Evolutionary conservation across 2,797 vertebrate species (phyloP).

Genomic region (Hyperoplus immaculatus): DNA sequence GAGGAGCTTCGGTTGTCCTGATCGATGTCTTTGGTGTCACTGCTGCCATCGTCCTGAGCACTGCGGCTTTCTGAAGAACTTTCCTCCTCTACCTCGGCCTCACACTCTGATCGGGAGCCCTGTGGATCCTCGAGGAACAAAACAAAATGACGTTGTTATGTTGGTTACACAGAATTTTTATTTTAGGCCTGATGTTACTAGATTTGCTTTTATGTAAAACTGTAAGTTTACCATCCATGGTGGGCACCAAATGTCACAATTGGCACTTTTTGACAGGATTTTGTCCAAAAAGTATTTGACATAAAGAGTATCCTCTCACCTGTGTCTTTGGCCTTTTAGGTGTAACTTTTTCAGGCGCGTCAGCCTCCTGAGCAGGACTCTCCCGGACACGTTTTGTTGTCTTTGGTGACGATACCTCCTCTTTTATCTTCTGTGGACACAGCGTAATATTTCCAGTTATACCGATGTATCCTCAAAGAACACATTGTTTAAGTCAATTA

Average conservation of each 20-base stretch:
- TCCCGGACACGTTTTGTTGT: conserved; percentile 94
- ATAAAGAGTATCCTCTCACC: conserved; percentile 70
- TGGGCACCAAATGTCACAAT: neutral
- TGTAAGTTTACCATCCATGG: neutral
- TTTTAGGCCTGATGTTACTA: neutral
- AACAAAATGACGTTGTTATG: conserved; percentile 4
- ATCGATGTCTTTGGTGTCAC: conserved; percentile 99
- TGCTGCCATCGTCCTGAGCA: conserved; percentile 96
- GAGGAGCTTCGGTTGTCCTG: conserved; percentile 99
- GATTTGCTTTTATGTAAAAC: neutral
- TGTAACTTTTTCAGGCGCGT: conserved; percentile 89
- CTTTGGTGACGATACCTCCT: conserved; percentile 92
- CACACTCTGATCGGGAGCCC: conserved; percentile 91
- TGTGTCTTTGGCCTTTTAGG: conserved; percentile 96
- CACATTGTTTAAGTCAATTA: neutral
- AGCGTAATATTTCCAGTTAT: conserved; percentile 24
- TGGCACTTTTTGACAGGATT: neutral
- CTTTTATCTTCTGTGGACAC: conserved; percentile 91
- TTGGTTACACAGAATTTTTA: too few species aligned
- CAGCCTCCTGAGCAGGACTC: conserved; percentile 88
- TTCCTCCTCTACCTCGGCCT: conserved; percentile 89
- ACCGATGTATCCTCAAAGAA: conserved; percentile 12
- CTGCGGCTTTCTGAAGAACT: conserved; percentile 98
- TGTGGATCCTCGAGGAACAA: conserved; percentile 87
- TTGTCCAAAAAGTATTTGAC: neutral